Percentiles rank a stretch among this genome's conserved stretches.
phyloP scores from a whole-genome alignment of 2,888 invertebrate species.

The Acanthococcus lagerstroemiae region DNA sequence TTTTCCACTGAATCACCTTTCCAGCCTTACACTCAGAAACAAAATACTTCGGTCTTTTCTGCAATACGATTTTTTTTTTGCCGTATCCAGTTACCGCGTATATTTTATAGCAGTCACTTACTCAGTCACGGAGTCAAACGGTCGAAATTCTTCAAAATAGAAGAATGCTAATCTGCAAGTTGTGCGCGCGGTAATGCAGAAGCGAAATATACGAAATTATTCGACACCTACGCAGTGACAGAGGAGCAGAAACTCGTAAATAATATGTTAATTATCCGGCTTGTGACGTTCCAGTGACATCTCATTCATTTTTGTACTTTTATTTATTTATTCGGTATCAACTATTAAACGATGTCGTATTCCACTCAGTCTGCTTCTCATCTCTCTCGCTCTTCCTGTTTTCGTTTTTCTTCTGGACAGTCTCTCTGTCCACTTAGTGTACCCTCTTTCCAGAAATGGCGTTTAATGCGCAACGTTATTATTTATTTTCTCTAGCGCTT shows the following conservation, averaged over 20 bases:
- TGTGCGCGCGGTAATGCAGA: no score
- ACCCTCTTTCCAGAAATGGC: no score
- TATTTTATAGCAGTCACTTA: no score
- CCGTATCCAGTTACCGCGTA: no score
- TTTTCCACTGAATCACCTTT: no score
- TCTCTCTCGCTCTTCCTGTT: neutral
- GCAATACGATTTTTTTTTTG: no score
- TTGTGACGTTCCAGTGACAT: slow-evolving; percentile 19
- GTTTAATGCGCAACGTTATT: neutral
- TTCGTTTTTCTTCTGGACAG: neutral
- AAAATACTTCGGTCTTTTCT: no score
- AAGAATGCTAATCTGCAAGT: no score
- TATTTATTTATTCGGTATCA: neutral
- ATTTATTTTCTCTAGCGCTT: neutral
- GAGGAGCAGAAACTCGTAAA: slow-evolving; percentile 11
- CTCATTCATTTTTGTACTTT: slow-evolving; percentile 21
- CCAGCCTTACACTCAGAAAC: no score
- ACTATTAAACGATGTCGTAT: slow-evolving; percentile 19
- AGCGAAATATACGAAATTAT: slow-evolving; percentile 13
- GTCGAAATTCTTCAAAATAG: no score
- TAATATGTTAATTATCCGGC: slow-evolving; percentile 19
- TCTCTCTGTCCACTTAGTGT: no score
- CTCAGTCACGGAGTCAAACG: no score
- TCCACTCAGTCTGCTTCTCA: neutral
- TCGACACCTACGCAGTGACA: slow-evolving; percentile 20